phyloP scores from a whole-genome alignment of 2,888 invertebrate genomes.

The Lypha dubia region DNA sequence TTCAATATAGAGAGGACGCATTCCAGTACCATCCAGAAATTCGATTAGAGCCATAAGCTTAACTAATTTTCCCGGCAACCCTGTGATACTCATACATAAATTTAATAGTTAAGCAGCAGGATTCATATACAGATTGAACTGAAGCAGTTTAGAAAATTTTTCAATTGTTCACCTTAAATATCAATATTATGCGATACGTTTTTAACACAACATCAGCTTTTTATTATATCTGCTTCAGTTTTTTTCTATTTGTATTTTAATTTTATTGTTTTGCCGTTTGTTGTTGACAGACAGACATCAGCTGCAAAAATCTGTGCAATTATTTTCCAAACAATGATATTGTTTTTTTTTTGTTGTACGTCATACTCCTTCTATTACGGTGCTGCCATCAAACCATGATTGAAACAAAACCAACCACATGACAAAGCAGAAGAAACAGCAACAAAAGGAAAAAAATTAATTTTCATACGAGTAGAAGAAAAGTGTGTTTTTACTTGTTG shows the following conservation, averaged over 20 bases:
- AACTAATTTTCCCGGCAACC: no score
- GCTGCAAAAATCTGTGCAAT: slow-evolving; percentile 81
- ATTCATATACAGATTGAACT: neutral
- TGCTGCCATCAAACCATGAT: slow-evolving; percentile 52
- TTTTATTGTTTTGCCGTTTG: slow-evolving; percentile 58
- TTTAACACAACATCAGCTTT: slow-evolving; percentile 21
- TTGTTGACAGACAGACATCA: slow-evolving; percentile 75
- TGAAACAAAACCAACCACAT: slow-evolving; percentile 59
- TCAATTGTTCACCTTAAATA: slow-evolving; percentile 5
- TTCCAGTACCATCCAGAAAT: no score
- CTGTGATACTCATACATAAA: no score
- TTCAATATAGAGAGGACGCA: no score
- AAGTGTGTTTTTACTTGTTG: slow-evolving; percentile 65
- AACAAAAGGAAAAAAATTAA: slow-evolving; percentile 30
- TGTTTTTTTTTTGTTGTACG: slow-evolving; percentile 69
- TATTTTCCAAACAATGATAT: slow-evolving; percentile 82
- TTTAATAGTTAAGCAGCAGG: neutral
- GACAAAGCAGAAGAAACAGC: slow-evolving; percentile 25
- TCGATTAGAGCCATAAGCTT: no score
- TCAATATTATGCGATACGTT: neutral
- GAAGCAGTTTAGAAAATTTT: neutral
- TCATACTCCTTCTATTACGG: slow-evolving; percentile 33
- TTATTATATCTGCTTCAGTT: slow-evolving; percentile 16
- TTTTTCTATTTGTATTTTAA: slow-evolving; percentile 43
- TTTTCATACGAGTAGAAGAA: slow-evolving; percentile 39